phyloP scores from a whole-genome alignment of 2,797 vertebrate species.

The Phoeniculus purpureus region DNA sequence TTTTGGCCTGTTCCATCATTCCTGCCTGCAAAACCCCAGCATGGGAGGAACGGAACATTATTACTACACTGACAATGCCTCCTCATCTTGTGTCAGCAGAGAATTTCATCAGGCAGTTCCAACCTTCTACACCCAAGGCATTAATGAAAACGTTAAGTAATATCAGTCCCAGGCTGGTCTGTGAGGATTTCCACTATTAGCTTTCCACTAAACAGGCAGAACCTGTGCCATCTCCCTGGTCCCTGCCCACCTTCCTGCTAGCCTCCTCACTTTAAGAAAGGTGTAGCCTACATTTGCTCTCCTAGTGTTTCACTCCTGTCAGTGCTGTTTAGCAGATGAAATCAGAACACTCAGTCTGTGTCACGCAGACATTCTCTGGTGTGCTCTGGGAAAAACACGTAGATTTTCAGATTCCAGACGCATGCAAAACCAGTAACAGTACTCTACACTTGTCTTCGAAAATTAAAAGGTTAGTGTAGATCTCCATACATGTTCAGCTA shows the following conservation, averaged over 20 bases:
- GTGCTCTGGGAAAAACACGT: background rate
- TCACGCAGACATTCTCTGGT: background rate
- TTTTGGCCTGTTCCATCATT: background rate
- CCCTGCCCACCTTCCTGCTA: background rate
- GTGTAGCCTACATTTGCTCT: background rate
- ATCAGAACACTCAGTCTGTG: background rate
- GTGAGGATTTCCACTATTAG: slow-evolving; percentile 15
- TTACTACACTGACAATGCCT: background rate
- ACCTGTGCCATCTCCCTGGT: slow-evolving; percentile 28
- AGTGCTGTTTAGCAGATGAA: background rate
- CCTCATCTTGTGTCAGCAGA: background rate
- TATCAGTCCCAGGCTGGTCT: background rate
- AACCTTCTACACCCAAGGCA: slow-evolving; percentile 10
- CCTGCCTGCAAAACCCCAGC: background rate
- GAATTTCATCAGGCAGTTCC: slow-evolving; percentile 4
- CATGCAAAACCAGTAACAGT: background rate
- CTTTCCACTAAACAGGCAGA: slow-evolving; percentile 32
- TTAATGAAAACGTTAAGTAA: slow-evolving; percentile 37
- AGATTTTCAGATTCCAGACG: background rate
- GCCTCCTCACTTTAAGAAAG: background rate
- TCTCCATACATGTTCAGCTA: background rate
- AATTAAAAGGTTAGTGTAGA: background rate
- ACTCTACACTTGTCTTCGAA: background rate
- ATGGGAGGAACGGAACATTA: background rate
- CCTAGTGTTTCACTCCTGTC: background rate